These are phyloP conservation scores for Axinella damicornis DNA, from an alignment of 37 sponge, comb jelly and placozoan species.

Conservation along the genomic window DNA sequence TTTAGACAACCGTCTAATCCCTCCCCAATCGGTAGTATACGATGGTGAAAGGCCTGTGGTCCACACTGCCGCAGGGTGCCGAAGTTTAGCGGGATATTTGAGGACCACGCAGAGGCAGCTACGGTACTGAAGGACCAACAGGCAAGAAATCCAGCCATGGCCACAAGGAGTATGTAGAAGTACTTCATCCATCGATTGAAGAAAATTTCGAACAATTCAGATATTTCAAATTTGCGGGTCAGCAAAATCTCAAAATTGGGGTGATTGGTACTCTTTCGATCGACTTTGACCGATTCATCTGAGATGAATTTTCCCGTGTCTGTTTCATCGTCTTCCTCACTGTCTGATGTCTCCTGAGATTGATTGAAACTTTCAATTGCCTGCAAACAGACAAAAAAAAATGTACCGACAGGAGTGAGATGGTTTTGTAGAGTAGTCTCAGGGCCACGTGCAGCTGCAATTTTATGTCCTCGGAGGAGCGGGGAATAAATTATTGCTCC, in stretches of 20 bases:
- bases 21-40: slow-evolving; percentile 39
- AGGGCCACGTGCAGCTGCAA: no score
- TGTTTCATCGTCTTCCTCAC: neutral
- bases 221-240: slow-evolving; percentile 78
- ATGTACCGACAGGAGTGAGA: no score
- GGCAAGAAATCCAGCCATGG: slow-evolving; percentile 63
- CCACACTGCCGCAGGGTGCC: slow-evolving; percentile 61
- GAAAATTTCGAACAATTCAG: slow-evolving; percentile 78
- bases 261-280: neutral
- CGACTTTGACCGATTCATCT: no score
- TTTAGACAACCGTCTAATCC: no score
- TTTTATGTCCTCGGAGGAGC: no score
- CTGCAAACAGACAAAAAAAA: neutral
- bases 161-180: slow-evolving; percentile 67
- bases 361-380: slow-evolving; percentile 4
- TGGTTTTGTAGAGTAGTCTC: no score
- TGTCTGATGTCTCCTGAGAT: neutral
- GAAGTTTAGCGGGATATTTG: slow-evolving; percentile 82
- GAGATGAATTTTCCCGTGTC: neutral
- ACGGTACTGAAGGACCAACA: slow-evolving; percentile 76
- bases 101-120: slow-evolving; percentile 89
- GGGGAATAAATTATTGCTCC: no score
- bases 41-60: slow-evolving; percentile 61
- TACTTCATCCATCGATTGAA: slow-evolving; percentile 61
- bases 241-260: slow-evolving; percentile 62